These are phyloP conservation scores for Microctonus hyperodae DNA, from an alignment of 2,888 invertebrate genomes.

Conservation along the genomic window DNA sequence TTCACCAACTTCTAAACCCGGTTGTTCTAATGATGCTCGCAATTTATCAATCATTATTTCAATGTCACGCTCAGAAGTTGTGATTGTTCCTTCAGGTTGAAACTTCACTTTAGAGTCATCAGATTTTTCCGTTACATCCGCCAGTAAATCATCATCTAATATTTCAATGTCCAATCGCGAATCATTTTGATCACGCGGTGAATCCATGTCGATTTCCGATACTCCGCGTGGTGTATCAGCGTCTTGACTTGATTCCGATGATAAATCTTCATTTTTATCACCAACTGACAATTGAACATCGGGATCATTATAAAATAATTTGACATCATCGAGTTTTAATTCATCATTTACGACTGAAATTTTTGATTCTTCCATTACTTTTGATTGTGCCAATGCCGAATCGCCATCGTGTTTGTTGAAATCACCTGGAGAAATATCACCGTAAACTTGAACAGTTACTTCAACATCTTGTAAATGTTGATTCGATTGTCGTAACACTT, in stretches of 20 bases:
- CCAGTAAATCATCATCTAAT: constrained; percentile 53
- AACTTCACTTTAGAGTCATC: constrained; percentile 49
- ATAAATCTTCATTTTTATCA: constrained; percentile 47
- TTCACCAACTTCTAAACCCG: constrained; percentile 57
- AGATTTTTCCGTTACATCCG: constrained; percentile 30
- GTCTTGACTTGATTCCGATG: constrained; percentile 55
- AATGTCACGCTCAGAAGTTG: constrained; percentile 58
- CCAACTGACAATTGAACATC: constrained; percentile 25
- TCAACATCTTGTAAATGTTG: constrained; percentile 32
- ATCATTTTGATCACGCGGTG: constrained; percentile 52
- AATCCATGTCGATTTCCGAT: constrained; percentile 57
- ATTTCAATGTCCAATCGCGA: constrained; percentile 52
- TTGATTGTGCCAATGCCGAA: background rate
- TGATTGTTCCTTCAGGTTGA: constrained; percentile 45
- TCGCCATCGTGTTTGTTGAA: background rate
- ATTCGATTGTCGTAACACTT: constrained; percentile 2
- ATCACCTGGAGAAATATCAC: constrained; percentile 34
- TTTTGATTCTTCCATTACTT: background rate
- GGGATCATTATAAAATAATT: constrained; percentile 7
- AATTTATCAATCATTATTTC: constrained; percentile 59
- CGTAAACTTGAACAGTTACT: constrained; percentile 35
- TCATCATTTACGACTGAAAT: background rate
- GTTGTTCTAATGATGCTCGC: constrained; percentile 59
- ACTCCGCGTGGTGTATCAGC: constrained; percentile 54
- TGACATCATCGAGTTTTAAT: background rate